Percentiles rank a stretch among this genome's conserved stretches.
phyloP scores from a whole-genome alignment of 2,888 invertebrate species.

The Melanargia galathea region DNA sequence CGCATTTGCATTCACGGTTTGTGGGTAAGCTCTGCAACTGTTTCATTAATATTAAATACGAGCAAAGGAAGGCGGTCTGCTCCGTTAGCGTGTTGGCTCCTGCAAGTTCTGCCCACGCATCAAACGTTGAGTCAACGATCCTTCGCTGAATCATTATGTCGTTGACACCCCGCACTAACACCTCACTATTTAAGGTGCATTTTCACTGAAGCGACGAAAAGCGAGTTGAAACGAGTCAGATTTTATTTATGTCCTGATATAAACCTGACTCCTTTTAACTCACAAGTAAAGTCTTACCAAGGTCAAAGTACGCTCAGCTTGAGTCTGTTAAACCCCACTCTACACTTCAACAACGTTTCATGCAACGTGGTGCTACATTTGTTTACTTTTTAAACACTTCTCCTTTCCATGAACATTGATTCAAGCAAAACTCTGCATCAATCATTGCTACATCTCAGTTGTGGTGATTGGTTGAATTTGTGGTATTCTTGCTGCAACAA shows the following conservation, averaged over 20 bases:
- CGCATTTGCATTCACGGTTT: slow-evolving; percentile 41
- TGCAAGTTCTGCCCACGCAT: slow-evolving; percentile 35
- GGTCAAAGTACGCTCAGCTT: too few species aligned
- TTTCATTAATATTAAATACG: slow-evolving; percentile 47
- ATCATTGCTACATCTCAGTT: too few species aligned
- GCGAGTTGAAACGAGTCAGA: not conserved
- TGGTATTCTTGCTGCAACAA: too few species aligned
- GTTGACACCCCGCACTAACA: slow-evolving; percentile 25
- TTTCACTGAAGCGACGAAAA: not conserved
- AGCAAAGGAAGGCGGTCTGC: slow-evolving; percentile 42
- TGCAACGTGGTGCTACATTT: too few species aligned
- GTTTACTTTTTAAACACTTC: too few species aligned
- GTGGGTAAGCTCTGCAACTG: slow-evolving; percentile 42
- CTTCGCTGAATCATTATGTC: slow-evolving; percentile 42
- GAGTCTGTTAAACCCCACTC: too few species aligned
- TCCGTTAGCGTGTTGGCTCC: slow-evolving; percentile 29
- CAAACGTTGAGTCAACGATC: slow-evolving; percentile 41
- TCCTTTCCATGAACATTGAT: too few species aligned
- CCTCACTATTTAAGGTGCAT: slow-evolving; percentile 7
- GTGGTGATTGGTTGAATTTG: too few species aligned
- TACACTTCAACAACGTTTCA: too few species aligned
- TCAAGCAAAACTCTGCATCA: too few species aligned
- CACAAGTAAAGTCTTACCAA: too few species aligned
- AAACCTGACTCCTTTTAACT: too few species aligned
- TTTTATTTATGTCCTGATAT: not conserved